Base-by-base conservation (phyloP, 2,888 invertebrate species). In the Idaea straminata region DNA sequence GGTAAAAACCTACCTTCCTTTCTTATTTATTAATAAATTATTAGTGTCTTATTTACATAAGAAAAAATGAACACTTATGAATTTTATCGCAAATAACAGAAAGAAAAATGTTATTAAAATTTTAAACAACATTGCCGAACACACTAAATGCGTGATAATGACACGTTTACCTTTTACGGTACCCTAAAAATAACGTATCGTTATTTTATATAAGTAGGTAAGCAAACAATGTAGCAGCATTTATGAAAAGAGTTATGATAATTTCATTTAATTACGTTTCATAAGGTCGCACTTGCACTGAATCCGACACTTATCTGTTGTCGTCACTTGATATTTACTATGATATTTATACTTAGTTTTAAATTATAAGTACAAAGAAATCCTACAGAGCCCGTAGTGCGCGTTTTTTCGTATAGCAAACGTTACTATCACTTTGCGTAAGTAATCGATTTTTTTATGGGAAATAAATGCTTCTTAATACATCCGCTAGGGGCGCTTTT, bases 191-290 rank as follows among this genome's bases (percentile, higher is more conserved):
- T 10, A 7, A 10, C 47, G 47, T 47, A 10, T 47, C 47, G 13
- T 47, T 47, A 47, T 47, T 47, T 7, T 7, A 47, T 13, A 25
- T 25, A 25, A 25, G 25, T 25, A 47, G 13, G 47, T 47, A 10
- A 5, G 13, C 7, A 5, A 47, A 47, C 47, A 47, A 47, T 47
- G 86, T 87, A 86, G 88, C 87, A 87, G 88, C 86, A 86, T 87
- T 89, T 86, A 86, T 87, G 83, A 85, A 82, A 85, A 87, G 87
- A 87, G 90, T 90, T 89, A 89, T 87, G 88, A 90, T 91, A 92
- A 92, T 89, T 92, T 89, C 85, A 88, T 83, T 87, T 92, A 92
- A 92, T 92, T 91, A 89, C 89, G 76, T 89, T 88, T 91, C 89
- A 91, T 90, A 47, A 47, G 47, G 47, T 47, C 86, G 86, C 89